Evolutionary conservation across 2,797 vertebrate genomes (phyloP).

Genomic region (Tokudaia tokunoshimensis): DNA sequence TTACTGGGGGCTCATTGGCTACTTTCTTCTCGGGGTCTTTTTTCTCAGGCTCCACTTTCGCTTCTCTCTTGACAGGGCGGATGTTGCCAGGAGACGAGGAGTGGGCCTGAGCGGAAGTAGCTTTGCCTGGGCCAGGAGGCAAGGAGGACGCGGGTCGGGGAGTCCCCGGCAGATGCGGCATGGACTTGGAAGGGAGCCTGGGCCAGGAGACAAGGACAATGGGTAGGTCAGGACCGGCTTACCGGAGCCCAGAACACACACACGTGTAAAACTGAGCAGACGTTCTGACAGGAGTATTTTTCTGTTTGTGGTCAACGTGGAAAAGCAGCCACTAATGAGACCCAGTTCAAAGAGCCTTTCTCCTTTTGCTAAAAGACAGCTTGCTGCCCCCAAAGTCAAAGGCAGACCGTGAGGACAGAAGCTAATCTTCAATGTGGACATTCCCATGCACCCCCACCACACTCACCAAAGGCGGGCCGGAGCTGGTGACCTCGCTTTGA

Average conservation of each 20-base stretch:
- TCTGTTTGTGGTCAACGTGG: background rate
- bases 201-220: conserved; percentile 47
- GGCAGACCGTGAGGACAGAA: background rate
- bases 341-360: background rate
- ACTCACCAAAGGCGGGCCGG: conserved; percentile 93
- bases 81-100: conserved; percentile 94
- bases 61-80: conserved; percentile 90
- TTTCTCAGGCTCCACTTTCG: conserved; percentile 87
- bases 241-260: background rate
- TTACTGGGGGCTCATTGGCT: conserved; percentile 72
- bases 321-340: background rate
- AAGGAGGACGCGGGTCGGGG: conserved; percentile 91
- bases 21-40: conserved; percentile 84
- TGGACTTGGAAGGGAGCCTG: conserved; percentile 89
- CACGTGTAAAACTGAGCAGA: background rate
- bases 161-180: conserved; percentile 88
- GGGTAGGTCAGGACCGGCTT: background rate
- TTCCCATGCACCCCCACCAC: background rate
- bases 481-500: conserved; percentile 89
- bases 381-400: background rate
- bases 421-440: background rate
- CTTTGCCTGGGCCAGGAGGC: conserved; percentile 86
- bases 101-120: conserved; percentile 85
- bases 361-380: background rate
- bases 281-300: background rate